Evolutionary conservation across 2,888 invertebrate species (phyloP).

Genomic region (Pterostichus madidus): DNA sequence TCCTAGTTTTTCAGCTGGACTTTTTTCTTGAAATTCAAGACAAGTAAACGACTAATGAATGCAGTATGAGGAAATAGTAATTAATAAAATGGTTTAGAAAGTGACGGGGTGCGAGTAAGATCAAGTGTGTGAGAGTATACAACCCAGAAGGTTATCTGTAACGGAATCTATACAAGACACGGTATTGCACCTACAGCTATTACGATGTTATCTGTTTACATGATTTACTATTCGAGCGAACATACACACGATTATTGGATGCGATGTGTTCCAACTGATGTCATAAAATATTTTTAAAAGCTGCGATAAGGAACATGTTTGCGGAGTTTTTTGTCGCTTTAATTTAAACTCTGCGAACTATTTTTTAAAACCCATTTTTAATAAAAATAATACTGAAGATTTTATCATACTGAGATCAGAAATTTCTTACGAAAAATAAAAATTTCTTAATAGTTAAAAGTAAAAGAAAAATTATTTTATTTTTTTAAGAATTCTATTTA

Average conservation of each 20-base stretch:
- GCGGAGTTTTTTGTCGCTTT: too few relatives aligned
- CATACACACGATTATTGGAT: conserved; percentile 45
- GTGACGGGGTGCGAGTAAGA: conserved; percentile 19
- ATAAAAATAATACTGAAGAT: too few relatives aligned
- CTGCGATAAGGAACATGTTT: conserved; percentile 1
- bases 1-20: not conserved
- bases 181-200: conserved; percentile 55
- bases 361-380: too few relatives aligned
- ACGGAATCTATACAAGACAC: conserved; percentile 53
- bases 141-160: conserved; percentile 32
- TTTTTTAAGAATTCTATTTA: too few relatives aligned
- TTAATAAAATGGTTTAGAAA: conserved; percentile 9
- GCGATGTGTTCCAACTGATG: conserved; percentile 20
- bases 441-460: too few relatives aligned
- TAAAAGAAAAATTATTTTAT: too few relatives aligned
- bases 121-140: conserved; percentile 6
- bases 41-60: not conserved
- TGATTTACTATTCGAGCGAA: conserved; percentile 36
- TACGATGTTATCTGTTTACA: conserved; percentile 49
- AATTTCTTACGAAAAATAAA: too few relatives aligned
- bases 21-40: not conserved
- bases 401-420: too few relatives aligned
- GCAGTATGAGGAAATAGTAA: conserved; percentile 11
- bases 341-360: too few relatives aligned
- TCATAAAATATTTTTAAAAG: conserved; percentile 31